phyloP scores from a whole-genome alignment of 2,888 invertebrate species.

The Clanis bilineata region DNA sequence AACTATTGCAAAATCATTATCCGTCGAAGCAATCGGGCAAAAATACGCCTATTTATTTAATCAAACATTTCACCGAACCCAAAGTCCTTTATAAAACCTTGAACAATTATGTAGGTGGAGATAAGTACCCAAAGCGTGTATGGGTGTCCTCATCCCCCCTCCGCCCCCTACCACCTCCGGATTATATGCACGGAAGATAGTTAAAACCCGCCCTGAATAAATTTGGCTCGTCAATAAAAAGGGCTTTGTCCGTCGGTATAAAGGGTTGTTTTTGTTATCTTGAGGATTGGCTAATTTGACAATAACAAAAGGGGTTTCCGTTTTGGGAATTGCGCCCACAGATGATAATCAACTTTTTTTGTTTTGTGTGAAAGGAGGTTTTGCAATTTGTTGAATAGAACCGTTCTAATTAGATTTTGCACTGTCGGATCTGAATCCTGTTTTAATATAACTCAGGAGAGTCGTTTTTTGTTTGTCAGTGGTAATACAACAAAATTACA shows the following conservation, averaged over 20 bases:
- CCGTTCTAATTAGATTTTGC: not conserved
- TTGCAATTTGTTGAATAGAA: constrained; percentile 47
- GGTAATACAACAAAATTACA: too few species aligned
- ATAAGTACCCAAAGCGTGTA: constrained; percentile 41
- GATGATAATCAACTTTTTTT: constrained; percentile 76
- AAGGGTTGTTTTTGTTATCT: constrained; percentile 82
- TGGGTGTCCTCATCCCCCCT: constrained; percentile 32
- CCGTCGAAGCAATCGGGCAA: too few species aligned
- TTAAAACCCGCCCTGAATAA: constrained; percentile 76
- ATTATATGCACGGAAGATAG: constrained; percentile 75
- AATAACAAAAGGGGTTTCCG: constrained; percentile 79
- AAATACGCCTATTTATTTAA: not conserved
- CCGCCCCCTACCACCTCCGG: constrained; percentile 45
- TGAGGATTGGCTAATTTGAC: constrained; percentile 82
- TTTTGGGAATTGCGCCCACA: constrained; percentile 63
- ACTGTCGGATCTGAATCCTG: not conserved
- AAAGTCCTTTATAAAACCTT: constrained; percentile 25
- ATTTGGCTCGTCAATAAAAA: constrained; percentile 76
- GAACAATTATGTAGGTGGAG: constrained; percentile 36
- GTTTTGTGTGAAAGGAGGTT: constrained; percentile 45
- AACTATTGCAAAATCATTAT: not conserved
- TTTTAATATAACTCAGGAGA: too few species aligned
- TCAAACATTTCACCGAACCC: constrained; percentile 21
- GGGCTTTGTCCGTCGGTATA: constrained; percentile 70
- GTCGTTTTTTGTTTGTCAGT: too few species aligned